phyloP scores from a whole-genome alignment of 64 coral and sea anemone species.

The Stichodactyla mertensii region DNA sequence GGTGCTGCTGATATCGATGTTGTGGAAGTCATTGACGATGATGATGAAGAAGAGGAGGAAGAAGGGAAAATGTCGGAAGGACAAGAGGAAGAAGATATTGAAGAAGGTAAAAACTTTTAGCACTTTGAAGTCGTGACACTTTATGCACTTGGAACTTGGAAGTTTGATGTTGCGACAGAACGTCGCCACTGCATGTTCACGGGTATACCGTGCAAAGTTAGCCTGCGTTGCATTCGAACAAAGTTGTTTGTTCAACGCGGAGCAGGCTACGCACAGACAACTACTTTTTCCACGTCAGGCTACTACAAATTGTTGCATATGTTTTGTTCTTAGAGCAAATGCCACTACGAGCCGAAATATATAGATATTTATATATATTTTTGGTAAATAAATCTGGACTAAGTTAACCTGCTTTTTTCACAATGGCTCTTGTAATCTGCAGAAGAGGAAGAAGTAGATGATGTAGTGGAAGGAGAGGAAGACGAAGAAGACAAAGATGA shows the following conservation, averaged over 20 bases:
- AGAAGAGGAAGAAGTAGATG: constrained; percentile 19
- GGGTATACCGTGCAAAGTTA: no score
- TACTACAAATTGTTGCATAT: no score
- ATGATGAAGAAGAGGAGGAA: constrained; percentile 36
- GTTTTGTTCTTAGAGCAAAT: no score
- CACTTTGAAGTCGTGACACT: neutral
- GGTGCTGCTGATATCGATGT: constrained; percentile 27
- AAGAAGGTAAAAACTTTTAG: neutral
- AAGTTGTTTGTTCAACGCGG: no score
- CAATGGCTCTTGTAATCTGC: neutral
- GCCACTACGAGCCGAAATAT: no score
- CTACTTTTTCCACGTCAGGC: no score
- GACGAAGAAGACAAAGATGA: constrained; percentile 7
- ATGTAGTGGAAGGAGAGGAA: constrained; percentile 8
- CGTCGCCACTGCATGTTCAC: no score
- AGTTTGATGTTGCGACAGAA: no score
- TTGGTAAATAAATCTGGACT: neutral
- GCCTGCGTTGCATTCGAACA: no score
- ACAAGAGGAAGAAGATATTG: constrained; percentile 1
- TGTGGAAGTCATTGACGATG: constrained; percentile 64
- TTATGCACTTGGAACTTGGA: no score
- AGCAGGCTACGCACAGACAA: no score
- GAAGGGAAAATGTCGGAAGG: constrained; percentile 12
- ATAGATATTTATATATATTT: no score
- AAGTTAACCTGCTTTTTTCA: neutral